Conservation (phyloP, 2,888 invertebrate genomes). For the Synanthedon tipuliformis region DNA sequence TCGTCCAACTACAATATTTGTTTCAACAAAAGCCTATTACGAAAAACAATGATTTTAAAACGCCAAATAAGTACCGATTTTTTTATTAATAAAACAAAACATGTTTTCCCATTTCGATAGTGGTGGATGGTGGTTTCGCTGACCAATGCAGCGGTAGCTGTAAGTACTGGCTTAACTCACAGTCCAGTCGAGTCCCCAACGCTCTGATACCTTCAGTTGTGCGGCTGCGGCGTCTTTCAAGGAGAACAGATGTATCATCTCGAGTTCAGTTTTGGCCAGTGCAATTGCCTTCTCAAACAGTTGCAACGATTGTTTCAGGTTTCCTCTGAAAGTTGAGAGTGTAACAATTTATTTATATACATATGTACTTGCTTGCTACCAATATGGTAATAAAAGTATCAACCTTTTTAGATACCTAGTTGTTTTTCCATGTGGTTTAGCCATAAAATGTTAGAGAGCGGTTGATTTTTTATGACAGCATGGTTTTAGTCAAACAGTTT, state of each 20-base stretch:
- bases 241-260: slow-evolving; percentile 91
- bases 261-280: slow-evolving; percentile 86
- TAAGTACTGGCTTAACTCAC: slow-evolving; percentile 44
- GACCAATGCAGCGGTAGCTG: slow-evolving; percentile 10
- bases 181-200: slow-evolving; percentile 75
- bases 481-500: no score
- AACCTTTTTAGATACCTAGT: no score
- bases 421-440: no score
- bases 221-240: slow-evolving; percentile 90
- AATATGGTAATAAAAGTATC: no score
- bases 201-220: slow-evolving; percentile 84
- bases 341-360: neutral
- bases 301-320: slow-evolving; percentile 83
- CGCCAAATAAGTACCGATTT: no score
- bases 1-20: no score
- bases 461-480: no score
- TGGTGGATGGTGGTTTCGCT: slow-evolving; percentile 44
- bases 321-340: slow-evolving; percentile 75
- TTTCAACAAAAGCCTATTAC: no score
- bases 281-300: slow-evolving; percentile 90
- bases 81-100: no score
- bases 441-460: no score
- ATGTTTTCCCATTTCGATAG: neutral
- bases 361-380: no score
- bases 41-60: no score